Evolutionary conservation across 2,888 invertebrate genomes (phyloP).

Genomic region (Meta bourneti): DNA sequence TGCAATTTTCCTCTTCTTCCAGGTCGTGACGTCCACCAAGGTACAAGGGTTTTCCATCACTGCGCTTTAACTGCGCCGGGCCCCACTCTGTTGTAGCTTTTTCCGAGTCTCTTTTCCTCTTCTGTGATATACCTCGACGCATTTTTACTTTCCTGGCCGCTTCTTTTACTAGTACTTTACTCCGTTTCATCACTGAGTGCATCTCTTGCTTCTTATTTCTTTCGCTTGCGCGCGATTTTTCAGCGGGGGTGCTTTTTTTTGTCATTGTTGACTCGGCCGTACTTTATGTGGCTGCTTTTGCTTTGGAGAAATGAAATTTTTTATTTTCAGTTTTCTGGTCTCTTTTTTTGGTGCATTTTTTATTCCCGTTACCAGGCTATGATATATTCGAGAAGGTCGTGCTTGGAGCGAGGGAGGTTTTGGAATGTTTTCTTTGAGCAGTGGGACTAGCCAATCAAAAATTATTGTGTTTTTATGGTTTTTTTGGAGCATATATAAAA

Average conservation of each 20-base stretch:
- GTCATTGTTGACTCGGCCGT: neutral
- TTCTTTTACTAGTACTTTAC: neutral
- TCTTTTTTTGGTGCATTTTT: neutral
- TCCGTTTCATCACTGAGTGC: constrained; percentile 40
- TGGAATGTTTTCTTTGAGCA: too few relatives aligned
- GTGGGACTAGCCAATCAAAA: too few relatives aligned
- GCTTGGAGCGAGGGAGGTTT: neutral
- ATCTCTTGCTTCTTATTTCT: constrained; percentile 15
- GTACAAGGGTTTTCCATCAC: constrained; percentile 74
- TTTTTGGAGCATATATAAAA: too few relatives aligned
- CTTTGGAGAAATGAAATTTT: neutral
- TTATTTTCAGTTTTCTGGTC: neutral
- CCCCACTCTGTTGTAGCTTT: constrained; percentile 4
- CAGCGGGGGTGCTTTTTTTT: neutral
- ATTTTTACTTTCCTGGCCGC: constrained; percentile 2
- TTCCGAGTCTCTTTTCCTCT: neutral
- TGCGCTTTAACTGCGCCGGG: constrained; percentile 51
- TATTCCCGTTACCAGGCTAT: neutral
- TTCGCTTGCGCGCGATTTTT: neutral
- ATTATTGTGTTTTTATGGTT: too few relatives aligned
- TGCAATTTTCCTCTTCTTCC: constrained; percentile 70
- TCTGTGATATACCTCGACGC: neutral
- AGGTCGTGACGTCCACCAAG: constrained; percentile 52
- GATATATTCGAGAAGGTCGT: neutral
- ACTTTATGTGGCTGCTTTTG: neutral